Base-by-base conservation (phyloP, 1,140 invertebrate genomes). In the Manduca sexta region DNA sequence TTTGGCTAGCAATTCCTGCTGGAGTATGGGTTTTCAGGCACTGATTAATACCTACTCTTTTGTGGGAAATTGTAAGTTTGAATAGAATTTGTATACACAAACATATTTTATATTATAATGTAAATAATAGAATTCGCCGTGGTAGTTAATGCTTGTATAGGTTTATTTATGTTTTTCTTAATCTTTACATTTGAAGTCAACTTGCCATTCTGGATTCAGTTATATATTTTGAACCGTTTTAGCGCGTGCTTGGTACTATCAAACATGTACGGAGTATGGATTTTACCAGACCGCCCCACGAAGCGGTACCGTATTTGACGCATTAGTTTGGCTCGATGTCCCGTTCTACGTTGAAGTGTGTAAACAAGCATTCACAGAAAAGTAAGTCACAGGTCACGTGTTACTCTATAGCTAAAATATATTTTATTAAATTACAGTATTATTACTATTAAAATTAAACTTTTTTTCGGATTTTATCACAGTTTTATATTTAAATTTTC, bases 201-300 rank as follows among this genome's bases (percentile, higher is more conserved):
- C n/a, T n/a, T n/a, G n/a, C n/a, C n/a, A n/a, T n/a, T n/a, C n/a
- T 15, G 8, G 16, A 39, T 3, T 2, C n/a, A 4, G 16, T 34
- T 5, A 14, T 15, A 39, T 39, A 17, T 46, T 21, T 34, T 43
- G 6, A 21, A 6, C 41, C 46, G 13, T 75, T 69, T 44, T 62
- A 90, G 91, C 74, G 48, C 88, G 91, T 6, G 90, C 91, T 35
- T 96, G 94, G 94, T 89, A 87, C 16, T 95, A 93, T 63, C 94
- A 95, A 77, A 95, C 93, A 0, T 96, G 94, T 76, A 91, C 91
- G 10, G 94, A 96, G 76, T 96, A 92, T 64, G 94, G 93, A 21
- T 96, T 91, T 80, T 96, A 90, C 78, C 93, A 95, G 80, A 92
- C 91, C 1, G 90, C 93, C 0, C 89, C 89, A 47, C 88, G 86